Conservation (phyloP, 1,140 invertebrate genomes). For the Drosophila leontia region DNA sequence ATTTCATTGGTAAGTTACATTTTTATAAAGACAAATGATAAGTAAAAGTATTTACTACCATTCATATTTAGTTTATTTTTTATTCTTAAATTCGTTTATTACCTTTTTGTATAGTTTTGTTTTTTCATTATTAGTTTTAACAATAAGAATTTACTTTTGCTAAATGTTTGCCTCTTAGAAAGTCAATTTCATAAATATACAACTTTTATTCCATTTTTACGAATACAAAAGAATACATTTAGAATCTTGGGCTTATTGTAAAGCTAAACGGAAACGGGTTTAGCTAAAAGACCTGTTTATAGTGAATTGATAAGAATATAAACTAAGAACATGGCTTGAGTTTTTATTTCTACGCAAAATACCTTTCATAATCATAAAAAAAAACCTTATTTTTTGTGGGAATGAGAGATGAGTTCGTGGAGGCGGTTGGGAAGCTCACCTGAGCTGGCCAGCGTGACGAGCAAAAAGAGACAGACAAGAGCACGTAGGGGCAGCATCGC, state of each 20-base stretch:
- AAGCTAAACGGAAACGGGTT: neutral
- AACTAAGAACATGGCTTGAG: neutral
- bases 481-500: constrained; percentile 48
- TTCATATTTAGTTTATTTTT: too few relatives aligned
- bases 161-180: neutral
- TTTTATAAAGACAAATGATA: neutral
- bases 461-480: constrained; percentile 55
- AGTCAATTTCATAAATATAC: neutral
- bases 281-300: neutral
- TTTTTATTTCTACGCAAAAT: neutral
- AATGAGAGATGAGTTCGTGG: neutral
- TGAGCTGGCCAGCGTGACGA: constrained; percentile 60
- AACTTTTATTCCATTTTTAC: neutral
- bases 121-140: too few relatives aligned
- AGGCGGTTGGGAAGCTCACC: constrained; percentile 48
- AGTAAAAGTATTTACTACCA: too few relatives aligned
- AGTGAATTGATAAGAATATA: constrained; percentile 1
- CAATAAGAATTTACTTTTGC: neutral
- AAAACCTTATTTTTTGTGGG: neutral
- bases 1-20: neutral
- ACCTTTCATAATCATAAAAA: neutral
- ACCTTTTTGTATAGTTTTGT: neutral
- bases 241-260: neutral
- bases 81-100: neutral
- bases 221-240: constrained; percentile 8